Percentiles rank a stretch among this genome's conserved stretches.
Conservation (phyloP, 2,888 invertebrate species). For the Melanophora roralis region DNA sequence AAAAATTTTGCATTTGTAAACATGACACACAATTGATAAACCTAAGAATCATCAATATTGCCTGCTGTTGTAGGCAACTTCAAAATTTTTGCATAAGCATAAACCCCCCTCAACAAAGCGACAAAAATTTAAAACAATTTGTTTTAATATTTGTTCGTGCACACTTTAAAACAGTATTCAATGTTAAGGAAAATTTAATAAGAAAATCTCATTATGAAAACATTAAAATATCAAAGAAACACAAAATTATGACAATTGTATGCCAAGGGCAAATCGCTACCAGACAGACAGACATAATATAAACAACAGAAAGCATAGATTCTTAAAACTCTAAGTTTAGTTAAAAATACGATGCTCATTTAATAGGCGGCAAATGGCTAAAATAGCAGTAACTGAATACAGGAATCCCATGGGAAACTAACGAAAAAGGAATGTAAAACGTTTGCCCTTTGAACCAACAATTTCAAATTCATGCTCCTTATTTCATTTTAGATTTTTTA, state of each 20-base stretch:
- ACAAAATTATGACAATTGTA: conserved; percentile 65
- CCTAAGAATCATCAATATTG: conserved; percentile 23
- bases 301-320: conserved; percentile 25
- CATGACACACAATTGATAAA: background rate
- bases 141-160: conserved; percentile 44
- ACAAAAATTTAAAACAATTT: conserved; percentile 53
- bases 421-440: conserved; percentile 49
- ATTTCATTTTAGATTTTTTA: conserved; percentile 22
- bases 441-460: conserved; percentile 55
- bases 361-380: conserved; percentile 41
- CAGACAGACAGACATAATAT: background rate
- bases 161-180: conserved; percentile 36
- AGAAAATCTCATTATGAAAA: conserved; percentile 73
- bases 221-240: conserved; percentile 75
- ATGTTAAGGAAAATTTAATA: conserved; percentile 54
- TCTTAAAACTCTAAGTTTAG: conserved; percentile 35
- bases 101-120: conserved; percentile 12
- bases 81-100: background rate
- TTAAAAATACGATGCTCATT: conserved; percentile 50
- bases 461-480: conserved; percentile 14
- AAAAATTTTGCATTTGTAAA: no score
- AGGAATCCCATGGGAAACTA: conserved; percentile 56
- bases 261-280: conserved; percentile 37
- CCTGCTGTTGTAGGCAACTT: conserved; percentile 16
- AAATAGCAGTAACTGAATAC: conserved; percentile 57